These are phyloP conservation scores for Rotaria magnacalcarata DNA, from an alignment of 2,888 invertebrate genomes.

Conservation along the genomic window DNA sequence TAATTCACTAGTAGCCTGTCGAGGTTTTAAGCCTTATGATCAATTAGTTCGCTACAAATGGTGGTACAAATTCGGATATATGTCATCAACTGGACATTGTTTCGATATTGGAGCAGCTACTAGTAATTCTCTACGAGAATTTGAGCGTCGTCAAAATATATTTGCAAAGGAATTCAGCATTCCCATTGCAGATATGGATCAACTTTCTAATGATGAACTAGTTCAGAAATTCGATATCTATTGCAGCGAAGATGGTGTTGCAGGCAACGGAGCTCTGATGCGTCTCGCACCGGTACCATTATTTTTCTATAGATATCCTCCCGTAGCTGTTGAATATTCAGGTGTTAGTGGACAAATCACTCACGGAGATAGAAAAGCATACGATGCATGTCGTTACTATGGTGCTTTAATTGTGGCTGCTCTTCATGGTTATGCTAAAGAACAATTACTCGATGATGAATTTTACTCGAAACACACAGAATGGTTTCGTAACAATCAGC, in stretches of 20 bases:
- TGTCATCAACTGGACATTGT: neutral
- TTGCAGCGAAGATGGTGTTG: neutral
- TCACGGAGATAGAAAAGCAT: neutral
- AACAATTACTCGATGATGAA: neutral
- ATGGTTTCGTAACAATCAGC: neutral
- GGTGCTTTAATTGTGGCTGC: neutral
- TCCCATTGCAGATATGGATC: neutral
- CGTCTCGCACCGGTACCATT: neutral
- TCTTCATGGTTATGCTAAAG: neutral
- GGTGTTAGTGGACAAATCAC: neutral
- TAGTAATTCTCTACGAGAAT: neutral
- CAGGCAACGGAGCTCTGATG: neutral
- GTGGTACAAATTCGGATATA: neutral
- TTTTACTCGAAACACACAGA: neutral
- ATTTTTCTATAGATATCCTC: neutral
- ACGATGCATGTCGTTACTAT: neutral
- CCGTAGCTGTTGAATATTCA: neutral
- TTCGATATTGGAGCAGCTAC: neutral
- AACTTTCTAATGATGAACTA: neutral
- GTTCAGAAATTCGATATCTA: neutral
- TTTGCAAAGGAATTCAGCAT: neutral
- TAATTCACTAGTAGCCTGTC: neutral
- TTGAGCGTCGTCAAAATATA: neutral
- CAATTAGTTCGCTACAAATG: conserved; percentile 13
- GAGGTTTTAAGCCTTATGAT: neutral